These are phyloP conservation scores for Asobara japonica DNA, from an alignment of 1,140 invertebrate species.

Conservation along the genomic window DNA sequence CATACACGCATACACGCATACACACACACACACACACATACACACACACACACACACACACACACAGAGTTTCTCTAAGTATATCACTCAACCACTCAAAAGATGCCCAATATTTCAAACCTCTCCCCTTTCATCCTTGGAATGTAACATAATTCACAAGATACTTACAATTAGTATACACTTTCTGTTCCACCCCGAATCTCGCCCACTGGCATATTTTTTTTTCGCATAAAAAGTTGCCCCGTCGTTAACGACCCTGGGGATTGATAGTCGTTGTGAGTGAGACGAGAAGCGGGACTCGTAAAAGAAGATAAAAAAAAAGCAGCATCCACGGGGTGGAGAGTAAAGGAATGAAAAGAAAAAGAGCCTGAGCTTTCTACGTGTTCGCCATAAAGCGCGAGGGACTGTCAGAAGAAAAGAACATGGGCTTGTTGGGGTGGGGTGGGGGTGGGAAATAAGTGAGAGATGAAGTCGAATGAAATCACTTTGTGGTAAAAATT, in stretches of 20 bases:
- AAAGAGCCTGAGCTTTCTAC: constrained; percentile 10
- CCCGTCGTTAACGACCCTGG: constrained; percentile 27
- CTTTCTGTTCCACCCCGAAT: background rate
- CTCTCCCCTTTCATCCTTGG: too few species aligned
- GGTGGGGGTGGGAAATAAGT: background rate
- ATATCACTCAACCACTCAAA: too few species aligned
- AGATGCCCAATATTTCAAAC: too few species aligned
- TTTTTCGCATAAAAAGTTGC: constrained; percentile 13
- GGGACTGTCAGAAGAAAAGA: constrained; percentile 9
- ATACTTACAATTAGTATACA: constrained; percentile 29
- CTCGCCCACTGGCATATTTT: background rate
- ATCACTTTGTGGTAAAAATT: constrained; percentile 16
- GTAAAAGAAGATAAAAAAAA: background rate
- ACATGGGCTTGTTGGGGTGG: background rate
- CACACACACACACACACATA: too few species aligned
- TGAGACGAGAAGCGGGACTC: constrained; percentile 8
- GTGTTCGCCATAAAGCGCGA: constrained; percentile 28
- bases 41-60: too few species aligned
- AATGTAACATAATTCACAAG: too few species aligned
- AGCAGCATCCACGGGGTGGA: background rate
- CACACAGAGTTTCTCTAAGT: too few species aligned
- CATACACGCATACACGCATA: too few species aligned
- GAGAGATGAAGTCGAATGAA: constrained; percentile 8
- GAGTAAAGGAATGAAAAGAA: background rate
- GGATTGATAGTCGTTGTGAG: constrained; percentile 29